Conservation (phyloP, 1,140 invertebrate genomes). For the Drosophila persimilis region DNA sequence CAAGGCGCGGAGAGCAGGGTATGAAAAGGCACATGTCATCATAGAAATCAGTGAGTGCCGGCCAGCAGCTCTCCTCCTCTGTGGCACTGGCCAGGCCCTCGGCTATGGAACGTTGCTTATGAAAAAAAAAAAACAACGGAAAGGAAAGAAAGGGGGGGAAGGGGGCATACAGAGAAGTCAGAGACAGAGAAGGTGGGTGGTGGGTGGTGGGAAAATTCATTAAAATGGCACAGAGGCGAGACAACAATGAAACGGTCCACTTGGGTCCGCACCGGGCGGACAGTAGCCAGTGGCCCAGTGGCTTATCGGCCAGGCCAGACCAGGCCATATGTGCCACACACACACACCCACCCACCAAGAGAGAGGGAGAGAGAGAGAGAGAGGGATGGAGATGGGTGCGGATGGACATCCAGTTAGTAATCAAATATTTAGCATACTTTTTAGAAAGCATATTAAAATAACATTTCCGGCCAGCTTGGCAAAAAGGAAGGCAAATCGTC, state of each 20-base stretch:
- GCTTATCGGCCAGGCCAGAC: conserved; percentile 68
- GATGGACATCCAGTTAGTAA: conserved; percentile 51
- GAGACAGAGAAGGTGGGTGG: too few species aligned
- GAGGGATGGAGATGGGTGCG: neutral
- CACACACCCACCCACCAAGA: neutral
- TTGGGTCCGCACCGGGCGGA: conserved; percentile 32
- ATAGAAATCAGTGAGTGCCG: conserved; percentile 74
- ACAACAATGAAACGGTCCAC: conserved; percentile 73
- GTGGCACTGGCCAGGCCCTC: conserved; percentile 49
- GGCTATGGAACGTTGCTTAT: conserved; percentile 66
- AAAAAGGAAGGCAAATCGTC: conserved; percentile 46
- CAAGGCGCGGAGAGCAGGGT: conserved; percentile 15
- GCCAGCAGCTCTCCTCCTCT: conserved; percentile 10
- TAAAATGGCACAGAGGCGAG: conserved; percentile 69
- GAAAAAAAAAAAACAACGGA: conserved; percentile 26
- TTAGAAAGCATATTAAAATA: conserved; percentile 77
- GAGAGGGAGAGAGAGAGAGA: conserved; percentile 13
- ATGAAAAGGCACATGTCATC: conserved; percentile 80
- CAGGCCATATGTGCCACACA: conserved; percentile 64
- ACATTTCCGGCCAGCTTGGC: conserved; percentile 79
- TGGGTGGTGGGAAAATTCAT: conserved; percentile 69
- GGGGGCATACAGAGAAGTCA: too few species aligned
- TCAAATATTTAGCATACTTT: conserved; percentile 82
- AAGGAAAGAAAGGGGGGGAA: conserved; percentile 3
- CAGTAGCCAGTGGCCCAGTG: conserved; percentile 30